Percentiles rank a stretch among this genome's conserved stretches.
Conservation (phyloP, 2,113 vertebrate genomes). For the Anas platyrhynchos region DNA sequence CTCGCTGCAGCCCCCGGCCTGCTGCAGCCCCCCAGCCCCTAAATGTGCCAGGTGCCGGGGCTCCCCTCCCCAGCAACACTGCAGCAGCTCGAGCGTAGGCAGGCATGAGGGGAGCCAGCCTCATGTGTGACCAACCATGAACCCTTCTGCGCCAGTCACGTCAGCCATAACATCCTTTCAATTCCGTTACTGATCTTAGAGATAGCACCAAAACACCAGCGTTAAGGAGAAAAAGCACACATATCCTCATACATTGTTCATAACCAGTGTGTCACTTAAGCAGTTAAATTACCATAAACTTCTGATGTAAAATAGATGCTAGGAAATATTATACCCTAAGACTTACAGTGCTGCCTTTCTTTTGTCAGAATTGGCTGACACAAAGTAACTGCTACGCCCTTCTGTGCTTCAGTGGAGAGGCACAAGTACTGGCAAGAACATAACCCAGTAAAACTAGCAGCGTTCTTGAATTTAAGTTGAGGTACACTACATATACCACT, state of each 20-base stretch:
- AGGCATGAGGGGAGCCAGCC: accelerated
- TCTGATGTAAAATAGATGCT: neutral
- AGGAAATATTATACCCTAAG: neutral
- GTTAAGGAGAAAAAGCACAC: neutral
- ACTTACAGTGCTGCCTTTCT: neutral
- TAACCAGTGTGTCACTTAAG: neutral
- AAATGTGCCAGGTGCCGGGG: neutral
- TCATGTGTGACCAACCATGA: neutral
- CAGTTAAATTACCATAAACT: neutral
- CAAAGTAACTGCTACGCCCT: neutral
- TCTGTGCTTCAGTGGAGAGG: neutral
- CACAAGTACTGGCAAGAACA: neutral
- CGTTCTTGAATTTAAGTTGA: neutral
- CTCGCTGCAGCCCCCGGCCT: accelerated
- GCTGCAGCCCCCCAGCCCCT: neutral
- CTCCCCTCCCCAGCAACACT: no score
- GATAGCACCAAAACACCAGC: neutral
- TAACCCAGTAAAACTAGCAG: neutral
- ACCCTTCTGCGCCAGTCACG: neutral
- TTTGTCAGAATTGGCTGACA: neutral
- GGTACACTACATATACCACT: accelerated
- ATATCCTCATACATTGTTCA: accelerated
- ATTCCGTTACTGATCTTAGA: neutral
- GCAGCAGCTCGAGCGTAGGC: neutral
- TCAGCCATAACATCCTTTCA: neutral